Conservation (phyloP, 2,113 vertebrate species). For the Agapornis roseicollis region DNA sequence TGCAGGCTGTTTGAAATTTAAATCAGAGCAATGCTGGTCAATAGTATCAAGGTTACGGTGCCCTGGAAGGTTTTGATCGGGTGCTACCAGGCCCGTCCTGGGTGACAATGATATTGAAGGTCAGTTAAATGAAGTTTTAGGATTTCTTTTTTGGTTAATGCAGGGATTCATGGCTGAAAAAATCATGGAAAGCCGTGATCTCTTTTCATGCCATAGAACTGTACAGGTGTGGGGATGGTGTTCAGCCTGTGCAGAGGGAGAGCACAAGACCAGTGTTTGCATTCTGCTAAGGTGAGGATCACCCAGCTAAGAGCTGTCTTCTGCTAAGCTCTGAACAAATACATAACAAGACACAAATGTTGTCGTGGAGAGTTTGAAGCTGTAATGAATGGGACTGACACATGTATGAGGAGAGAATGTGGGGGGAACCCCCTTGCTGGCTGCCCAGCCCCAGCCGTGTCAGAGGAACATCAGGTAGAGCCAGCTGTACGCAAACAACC, state of each 20-base stretch:
- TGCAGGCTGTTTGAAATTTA: constrained; percentile 79
- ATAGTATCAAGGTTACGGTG: constrained; percentile 66
- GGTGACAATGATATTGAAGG: constrained; percentile 49
- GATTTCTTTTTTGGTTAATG: neutral
- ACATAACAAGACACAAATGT: neutral
- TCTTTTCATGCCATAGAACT: neutral
- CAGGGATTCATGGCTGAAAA: neutral
- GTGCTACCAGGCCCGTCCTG: neutral
- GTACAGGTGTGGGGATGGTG: neutral
- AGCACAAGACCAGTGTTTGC: neutral
- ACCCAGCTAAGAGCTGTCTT: neutral
- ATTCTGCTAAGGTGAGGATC: neutral
- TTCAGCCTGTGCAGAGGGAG: neutral
- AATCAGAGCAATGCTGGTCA: constrained; percentile 74
- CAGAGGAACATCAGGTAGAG: neutral
- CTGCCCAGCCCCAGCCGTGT: neutral
- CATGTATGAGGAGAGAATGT: accelerated
- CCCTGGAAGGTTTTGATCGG: constrained; percentile 49
- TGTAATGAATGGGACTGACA: neutral
- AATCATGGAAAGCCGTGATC: neutral
- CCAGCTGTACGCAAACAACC: neutral
- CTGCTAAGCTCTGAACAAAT: neutral
- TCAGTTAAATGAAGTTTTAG: neutral
- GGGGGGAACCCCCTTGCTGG: neutral
- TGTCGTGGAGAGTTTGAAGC: neutral